Evolutionary conservation across 2,797 vertebrate genomes (phyloP), one percentile per base, ranked within the genome.

Genomic region (Malacoctenus gilli): DNA sequence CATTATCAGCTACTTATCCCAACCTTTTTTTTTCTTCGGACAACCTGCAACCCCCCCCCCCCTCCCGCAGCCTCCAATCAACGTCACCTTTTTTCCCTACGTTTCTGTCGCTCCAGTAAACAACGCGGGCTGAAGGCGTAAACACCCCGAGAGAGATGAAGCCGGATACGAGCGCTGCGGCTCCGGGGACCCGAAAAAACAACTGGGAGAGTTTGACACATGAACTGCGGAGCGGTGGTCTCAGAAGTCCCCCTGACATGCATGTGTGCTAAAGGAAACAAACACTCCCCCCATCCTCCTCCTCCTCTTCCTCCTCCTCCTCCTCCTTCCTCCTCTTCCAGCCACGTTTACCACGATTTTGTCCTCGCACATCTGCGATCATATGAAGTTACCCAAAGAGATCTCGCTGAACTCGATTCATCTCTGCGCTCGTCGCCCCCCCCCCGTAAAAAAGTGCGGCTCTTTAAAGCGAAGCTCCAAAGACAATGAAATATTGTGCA

Each of bases 1-100:
- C 77, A 79, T 80, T 83, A 80, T 81, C 84, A 79, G 66, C 79
- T 69, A 72, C 74, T 84, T 76, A 74, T 75, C 77, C 74, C 50
- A 58, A 66, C 61, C 47, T 59, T 67, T 69, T 55, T 47, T 11
- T 9, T 55, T 47, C 6, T 9, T 2, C 37, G 50, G 39, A 49
- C 48, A 53, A 73, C 58, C 66, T 78, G 64, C 53, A n/a, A n/a
- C n/a, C n/a, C n/a, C n/a, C n/a, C n/a, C n/a, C n/a, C n/a, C n/a
- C n/a, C n/a, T n/a, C n/a, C n/a, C n/a, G n/a, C n/a, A n/a, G n/a
- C n/a, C n/a, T n/a, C n/a, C n/a, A n/a, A n/a, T n/a, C n/a, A n/a
- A n/a, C n/a, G n/a, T n/a, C n/a, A n/a, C n/a, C 9, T 28, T 28
- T 28, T 28, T 9, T 28, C 25, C 25, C 6, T 9, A 28, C 6